Evolutionary conservation across 2,888 invertebrate genomes (phyloP), one percentile per base, ranked within the genome.

Genomic region (Trichogramma dendrolimi): DNA sequence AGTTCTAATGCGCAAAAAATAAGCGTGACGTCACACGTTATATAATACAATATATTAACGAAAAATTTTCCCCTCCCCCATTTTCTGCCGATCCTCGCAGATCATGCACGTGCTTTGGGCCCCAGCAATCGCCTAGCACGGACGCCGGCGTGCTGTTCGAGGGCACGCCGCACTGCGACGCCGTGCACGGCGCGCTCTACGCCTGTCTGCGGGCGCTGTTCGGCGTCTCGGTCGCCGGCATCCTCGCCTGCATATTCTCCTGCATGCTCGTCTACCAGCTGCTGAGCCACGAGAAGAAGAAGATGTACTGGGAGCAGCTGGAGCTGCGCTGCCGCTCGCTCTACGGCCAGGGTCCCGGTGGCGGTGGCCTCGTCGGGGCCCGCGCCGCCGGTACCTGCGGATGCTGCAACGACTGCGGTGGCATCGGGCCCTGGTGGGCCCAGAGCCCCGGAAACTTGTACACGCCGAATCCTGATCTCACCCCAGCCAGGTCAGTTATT

Each of bases 301-400:
- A 94, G 81, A 93, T 92, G 89, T 94, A 94, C 78, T 94, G 94
- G 94, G 93, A 93, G 72, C 93, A 94, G 80, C 75, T 94, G 78
- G 94, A 94, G 76, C 79, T 93, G 58, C 83, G 78, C 61, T 91
- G 94, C 76, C 83, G 93, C 65, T 90, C 92, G 1, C 79, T 94
- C 62, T 92, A 92, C 72, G 83, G 85, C 49, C 83, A 85, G 71
- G 84, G 83, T 70, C 67, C 79, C 68, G 68, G 80, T 75, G 69
- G 81, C 75, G 66, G 78, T 75, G 70, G 79, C 69, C 68, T 80
- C 75, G 78, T 77, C 40, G 69, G 67, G 40, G 80, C 81, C 48
- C 72, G 74, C 58, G 72, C 75, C 62, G 72, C 77, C 62, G 79
- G 78, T 46, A 74, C 79, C 61, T 89, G 88, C 71, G 86, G 87